Conservation (phyloP, 2,888 invertebrate genomes). For the Ptilodon capucinus region DNA sequence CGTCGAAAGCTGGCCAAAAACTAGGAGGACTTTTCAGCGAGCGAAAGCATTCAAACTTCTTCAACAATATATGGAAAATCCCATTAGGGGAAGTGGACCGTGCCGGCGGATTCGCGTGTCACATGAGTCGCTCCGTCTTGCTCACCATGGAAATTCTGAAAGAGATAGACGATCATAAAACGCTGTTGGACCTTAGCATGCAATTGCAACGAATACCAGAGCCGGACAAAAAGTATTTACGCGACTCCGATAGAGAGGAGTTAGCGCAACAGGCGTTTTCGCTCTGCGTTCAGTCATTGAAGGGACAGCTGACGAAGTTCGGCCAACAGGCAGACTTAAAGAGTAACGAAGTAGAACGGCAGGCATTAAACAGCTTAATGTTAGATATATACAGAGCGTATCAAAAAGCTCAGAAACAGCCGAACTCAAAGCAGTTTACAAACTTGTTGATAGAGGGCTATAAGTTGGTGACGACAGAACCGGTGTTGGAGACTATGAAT, state of each 20-base stretch:
- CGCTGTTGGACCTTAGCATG: conserved; percentile 89
- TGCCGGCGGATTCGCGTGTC: conserved; percentile 94
- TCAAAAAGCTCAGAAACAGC: conserved; percentile 86
- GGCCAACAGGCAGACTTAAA: conserved; percentile 72
- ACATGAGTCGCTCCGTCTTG: conserved; percentile 93
- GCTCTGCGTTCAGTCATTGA: conserved; percentile 86
- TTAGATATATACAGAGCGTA: conserved; percentile 86
- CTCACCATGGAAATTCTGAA: conserved; percentile 91
- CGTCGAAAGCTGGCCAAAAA: conserved; percentile 84
- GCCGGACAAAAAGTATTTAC: conserved; percentile 93
- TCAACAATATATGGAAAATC: conserved; percentile 97
- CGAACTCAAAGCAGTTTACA: conserved; percentile 82
- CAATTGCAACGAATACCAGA: conserved; percentile 92
- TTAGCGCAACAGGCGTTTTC: conserved; percentile 90
- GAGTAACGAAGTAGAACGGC: conserved; percentile 72
- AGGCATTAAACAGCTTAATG: conserved; percentile 76
- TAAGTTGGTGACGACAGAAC: conserved; percentile 84
- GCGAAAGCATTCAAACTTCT: conserved; percentile 92
- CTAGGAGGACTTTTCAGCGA: conserved; percentile 93
- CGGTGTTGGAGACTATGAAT: conserved; percentile 84
- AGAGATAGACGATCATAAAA: conserved; percentile 90
- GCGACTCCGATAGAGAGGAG: conserved; percentile 92
- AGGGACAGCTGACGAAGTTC: conserved; percentile 83
- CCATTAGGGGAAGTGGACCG: conserved; percentile 95
- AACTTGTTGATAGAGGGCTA: conserved; percentile 87